A percentile compares a stretch with the other conserved stretches of the same genome.
phyloP scores from a whole-genome alignment of 2,888 invertebrate species.

The Fragum whitleyi region DNA sequence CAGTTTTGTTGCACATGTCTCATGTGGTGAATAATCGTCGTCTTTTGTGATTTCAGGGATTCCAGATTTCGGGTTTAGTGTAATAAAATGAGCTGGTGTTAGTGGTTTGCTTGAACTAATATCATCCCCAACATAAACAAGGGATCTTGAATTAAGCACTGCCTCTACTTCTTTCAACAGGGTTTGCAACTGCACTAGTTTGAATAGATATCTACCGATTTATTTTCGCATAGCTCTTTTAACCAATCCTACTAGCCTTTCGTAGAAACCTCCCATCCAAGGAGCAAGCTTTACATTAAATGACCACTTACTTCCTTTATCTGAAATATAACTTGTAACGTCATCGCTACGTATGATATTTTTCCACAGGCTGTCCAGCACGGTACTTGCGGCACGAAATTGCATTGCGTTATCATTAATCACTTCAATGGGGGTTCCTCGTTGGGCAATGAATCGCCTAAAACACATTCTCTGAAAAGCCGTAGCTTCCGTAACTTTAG shows the following conservation, averaged over 20 bases:
- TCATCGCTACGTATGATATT: constrained; percentile 23
- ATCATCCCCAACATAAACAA: constrained; percentile 51
- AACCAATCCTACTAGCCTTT: constrained; percentile 42
- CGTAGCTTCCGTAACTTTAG: constrained; percentile 28
- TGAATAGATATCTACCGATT: constrained; percentile 32
- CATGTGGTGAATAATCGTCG: constrained; percentile 14
- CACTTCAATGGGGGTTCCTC: constrained; percentile 12
- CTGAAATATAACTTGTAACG: constrained; percentile 31
- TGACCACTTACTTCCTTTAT: constrained; percentile 28
- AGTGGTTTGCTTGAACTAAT: constrained; percentile 40
- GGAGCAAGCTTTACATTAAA: constrained; percentile 49
- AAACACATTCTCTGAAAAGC: constrained; percentile 34
- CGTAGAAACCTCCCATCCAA: constrained; percentile 54
- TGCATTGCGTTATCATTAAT: constrained; percentile 40
- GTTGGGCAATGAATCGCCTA: constrained; percentile 24
- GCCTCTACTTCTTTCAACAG: constrained; percentile 48
- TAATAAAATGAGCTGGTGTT: constrained; percentile 40
- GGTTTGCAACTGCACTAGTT: constrained; percentile 34
- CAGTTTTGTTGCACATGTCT: constrained; percentile 22
- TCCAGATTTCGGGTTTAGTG: constrained; percentile 37
- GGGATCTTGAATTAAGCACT: constrained; percentile 38
- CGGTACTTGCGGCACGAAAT: constrained; percentile 35
- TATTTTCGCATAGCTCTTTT: constrained; percentile 48
- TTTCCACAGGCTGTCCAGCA: constrained; percentile 21
- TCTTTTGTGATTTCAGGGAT: constrained; percentile 36